phyloP scores from a whole-genome alignment of 1,140 invertebrate genomes.

The Lethocerus indicus region DNA sequence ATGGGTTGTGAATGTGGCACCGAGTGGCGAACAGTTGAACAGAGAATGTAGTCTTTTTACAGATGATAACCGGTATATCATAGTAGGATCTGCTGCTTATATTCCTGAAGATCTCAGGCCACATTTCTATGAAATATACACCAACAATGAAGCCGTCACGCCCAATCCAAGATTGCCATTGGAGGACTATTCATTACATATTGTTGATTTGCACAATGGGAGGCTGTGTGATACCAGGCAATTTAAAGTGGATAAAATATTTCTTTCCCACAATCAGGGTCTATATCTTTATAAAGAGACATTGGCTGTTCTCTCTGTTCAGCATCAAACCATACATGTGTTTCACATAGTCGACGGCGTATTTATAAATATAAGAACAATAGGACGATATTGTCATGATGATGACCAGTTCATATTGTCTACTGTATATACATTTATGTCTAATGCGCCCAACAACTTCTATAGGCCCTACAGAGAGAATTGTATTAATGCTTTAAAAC shows the following conservation, averaged over 20 bases:
- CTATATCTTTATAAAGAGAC: conserved; percentile 85
- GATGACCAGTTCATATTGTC: conserved; percentile 59
- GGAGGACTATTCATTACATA: conserved; percentile 82
- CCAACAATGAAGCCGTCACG: conserved; percentile 82
- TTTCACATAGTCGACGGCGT: conserved; percentile 77
- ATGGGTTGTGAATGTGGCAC: conserved; percentile 64
- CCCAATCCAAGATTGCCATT: conserved; percentile 67
- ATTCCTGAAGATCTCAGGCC: conserved; percentile 66
- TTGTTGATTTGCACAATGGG: conserved; percentile 70
- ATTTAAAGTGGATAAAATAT: conserved; percentile 88
- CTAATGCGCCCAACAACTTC: conserved; percentile 23
- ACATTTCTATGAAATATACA: conserved; percentile 63
- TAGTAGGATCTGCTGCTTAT: conserved; percentile 74
- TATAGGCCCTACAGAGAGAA: conserved; percentile 58
- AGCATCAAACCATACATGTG: conserved; percentile 92
- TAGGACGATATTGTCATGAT: conserved; percentile 77
- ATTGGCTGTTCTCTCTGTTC: conserved; percentile 80
- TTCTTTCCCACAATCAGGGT: conserved; percentile 90
- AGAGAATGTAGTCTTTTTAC: conserved; percentile 92
- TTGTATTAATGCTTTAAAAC: conserved; percentile 73
- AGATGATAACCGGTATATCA: conserved; percentile 77
- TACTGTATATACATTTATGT: conserved; percentile 24
- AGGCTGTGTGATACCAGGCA: conserved; percentile 61
- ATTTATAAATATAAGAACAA: conserved; percentile 64
- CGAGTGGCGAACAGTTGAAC: conserved; percentile 69